Base-by-base conservation (phyloP, 2,113 vertebrate genomes). In the Nothoprocta pentlandii region DNA sequence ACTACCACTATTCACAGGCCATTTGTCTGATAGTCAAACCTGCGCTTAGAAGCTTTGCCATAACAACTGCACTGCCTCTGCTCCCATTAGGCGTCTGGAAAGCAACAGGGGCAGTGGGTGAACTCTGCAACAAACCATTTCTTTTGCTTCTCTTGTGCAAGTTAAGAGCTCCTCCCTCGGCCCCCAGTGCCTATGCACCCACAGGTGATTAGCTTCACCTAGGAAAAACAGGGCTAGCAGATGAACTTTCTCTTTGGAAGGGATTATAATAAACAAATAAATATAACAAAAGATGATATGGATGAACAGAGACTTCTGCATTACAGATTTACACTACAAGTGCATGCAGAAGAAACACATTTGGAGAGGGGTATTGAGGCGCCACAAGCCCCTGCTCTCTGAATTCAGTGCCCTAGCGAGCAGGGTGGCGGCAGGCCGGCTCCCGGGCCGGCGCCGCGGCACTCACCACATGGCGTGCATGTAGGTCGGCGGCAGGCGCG, bases 391-490 rank as follows among this genome's bases (percentile, higher is more conserved):
- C 59, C 6, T 58, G 30, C 34, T 8, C 36, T 7, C 36, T 39
- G 36, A 39, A 39, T 39, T 39, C 36, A 39, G 36, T 8, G 36
- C 36, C 36, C 36, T 8, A 39, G 36, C 36, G 36, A 39, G 36
- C 36, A 39, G 36, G 36, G 36, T 39, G 36, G 36, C 36, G 36
- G 36, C 36, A 39, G 36, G 36, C 36, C 6, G 36, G 36, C 36
- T 39, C 36, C 42, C 42, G 42, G 42, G 42, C 46, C 12, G 2
- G 12, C 28, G 36, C 1, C 16, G 4, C 0, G 47, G 8, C 42
- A 97, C 99, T 99, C 97, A 99, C 99, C 99, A 99, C 99, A 99
- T 99, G 21, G 99, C 99, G 3, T 99, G 99, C 99, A 99, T 99
- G 98, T 99, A 99, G 0, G 99, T 99, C 1, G 99, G 99, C 32